Base-by-base conservation (phyloP, 2,113 vertebrate genomes). In the Typhlomys cinereus region DNA sequence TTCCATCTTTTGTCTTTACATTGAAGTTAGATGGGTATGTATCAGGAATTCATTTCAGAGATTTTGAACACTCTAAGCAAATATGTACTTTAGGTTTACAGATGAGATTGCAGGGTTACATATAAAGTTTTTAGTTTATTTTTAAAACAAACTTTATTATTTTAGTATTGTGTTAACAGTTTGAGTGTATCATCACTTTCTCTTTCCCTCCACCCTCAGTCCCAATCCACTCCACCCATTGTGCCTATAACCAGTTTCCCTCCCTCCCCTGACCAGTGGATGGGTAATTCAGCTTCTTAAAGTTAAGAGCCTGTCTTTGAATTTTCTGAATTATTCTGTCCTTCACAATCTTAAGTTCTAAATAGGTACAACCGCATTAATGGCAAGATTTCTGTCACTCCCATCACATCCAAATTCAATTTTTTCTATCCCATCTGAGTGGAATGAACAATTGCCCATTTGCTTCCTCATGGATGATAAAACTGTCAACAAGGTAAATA, bases 401-500 rank as follows among this genome's bases (percentile, higher is more conserved):
- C 88, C 50, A 78, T 90, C 50, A 78, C 20, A 82, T n/a, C 69
- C 64, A 64, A 44, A 90, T 46, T 69, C 74, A 93, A 88, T 90
- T 95, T 90, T 95, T 94, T 91, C 48, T 93, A 89, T 27, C 21
- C 18, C 25, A 31, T 92, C 34, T 92, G 79, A 96, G 84, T 90
- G 50, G 90, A 92, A 93, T 73, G 50, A 92, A 20, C 79, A 93
- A 76, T 59, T 92, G 27, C 46, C 41, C 48, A 80, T 86, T 92
- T 95, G 29, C 50, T 90, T 92, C 44, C 48, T 67, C 69, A 62
- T 86, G 61, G 74, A 93, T 90, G 54, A 86, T 80, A 70, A 89
- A 93, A 85, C 93, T 94, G 88, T 71, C 90, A 96, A 70, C 79
- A 90, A 89, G 66, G 74, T 90, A 96, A 93, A 91, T 81, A 90